These are phyloP conservation scores for Asteroscopus sphinx DNA, from an alignment of 2,888 invertebrate genomes.

Conservation along the genomic window DNA sequence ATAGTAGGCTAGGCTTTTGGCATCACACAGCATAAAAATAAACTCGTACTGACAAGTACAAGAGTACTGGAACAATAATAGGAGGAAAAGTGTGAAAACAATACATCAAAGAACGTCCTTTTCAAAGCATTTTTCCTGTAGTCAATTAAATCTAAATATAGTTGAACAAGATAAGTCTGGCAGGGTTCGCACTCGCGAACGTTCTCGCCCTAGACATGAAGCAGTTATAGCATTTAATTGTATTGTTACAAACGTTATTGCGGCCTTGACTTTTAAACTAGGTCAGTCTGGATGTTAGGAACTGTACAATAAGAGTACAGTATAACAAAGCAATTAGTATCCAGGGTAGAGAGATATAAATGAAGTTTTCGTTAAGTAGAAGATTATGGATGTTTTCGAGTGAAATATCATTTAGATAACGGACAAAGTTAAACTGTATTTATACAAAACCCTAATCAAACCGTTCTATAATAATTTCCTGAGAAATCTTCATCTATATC, in stretches of 20 bases:
- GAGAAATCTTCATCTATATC: too few species aligned
- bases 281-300: slow-evolving; percentile 29
- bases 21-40: slow-evolving; percentile 25
- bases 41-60: slow-evolving; percentile 7
- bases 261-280: slow-evolving; percentile 41
- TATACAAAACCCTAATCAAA: too few species aligned
- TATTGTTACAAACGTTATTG: slow-evolving; percentile 26
- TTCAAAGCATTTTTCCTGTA: slow-evolving; percentile 13
- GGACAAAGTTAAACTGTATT: too few species aligned
- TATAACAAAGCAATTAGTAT: too few species aligned
- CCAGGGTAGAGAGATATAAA: too few species aligned
- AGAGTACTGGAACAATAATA: slow-evolving; percentile 3
- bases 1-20: too few species aligned
- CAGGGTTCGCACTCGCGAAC: slow-evolving; percentile 14
- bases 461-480: too few species aligned
- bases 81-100: slow-evolving; percentile 34
- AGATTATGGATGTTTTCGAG: too few species aligned
- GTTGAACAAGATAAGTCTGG: slow-evolving; percentile 7
- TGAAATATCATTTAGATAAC: too few species aligned
- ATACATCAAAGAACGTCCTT: slow-evolving; percentile 19
- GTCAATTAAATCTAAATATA: slow-evolving; percentile 41
- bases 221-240: slow-evolving; percentile 28
- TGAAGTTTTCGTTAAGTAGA: too few species aligned
- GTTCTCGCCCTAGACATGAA: slow-evolving; percentile 22
- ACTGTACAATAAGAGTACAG: too few species aligned